Evolutionary conservation across 2,888 invertebrate species (phyloP), one percentile per base, ranked within the genome.

Genomic region (Ceriagrion tenellum): DNA sequence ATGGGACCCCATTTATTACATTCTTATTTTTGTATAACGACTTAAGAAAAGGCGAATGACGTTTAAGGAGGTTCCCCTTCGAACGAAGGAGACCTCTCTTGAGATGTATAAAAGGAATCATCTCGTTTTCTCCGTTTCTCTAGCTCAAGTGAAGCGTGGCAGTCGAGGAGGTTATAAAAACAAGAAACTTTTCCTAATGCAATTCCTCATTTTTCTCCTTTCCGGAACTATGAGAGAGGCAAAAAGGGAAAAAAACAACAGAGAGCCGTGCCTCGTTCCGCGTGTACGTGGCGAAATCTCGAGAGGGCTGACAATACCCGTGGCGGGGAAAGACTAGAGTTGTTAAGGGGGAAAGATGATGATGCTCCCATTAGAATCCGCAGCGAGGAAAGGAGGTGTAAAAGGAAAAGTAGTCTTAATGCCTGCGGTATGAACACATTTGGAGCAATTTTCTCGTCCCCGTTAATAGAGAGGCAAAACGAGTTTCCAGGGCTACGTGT

Each of bases 401-500:
- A 93, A 93, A 74, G 69, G 93, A 91, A n/a, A 35, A 81, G 35
- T 81, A 35, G 35, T 69, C 40, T 40, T 93, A 93, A 93, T 69
- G 69, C 69, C 47, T 26, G 63, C 40, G 26, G 93, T 63, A 93
- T 69, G 63, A 40, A 40, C 63, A 12, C 69, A 40, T 69, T 40
- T 47, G 35, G 74, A 93, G 47, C 90, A 59, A 30, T 69, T 91
- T 91, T 55, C 69, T 40, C 59, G 26, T 69, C 74, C 69, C 74
- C n/a, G 16, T 63, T 93, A 93, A 93, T 69, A 69, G 69, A 93
- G 23, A 69, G 93, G 26, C 69, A 74, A 55, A 89, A n/a, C 26
- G 55, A 93, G 47, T 47, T 69, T 30, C 47, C 13, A 47, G 20
- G n/a, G 23, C 23, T n/a, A 10, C 20, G 56, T 69, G 69, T 69